phyloP scores from a whole-genome alignment of 2,113 vertebrate species.

The Eulacestoma nigropectus region DNA sequence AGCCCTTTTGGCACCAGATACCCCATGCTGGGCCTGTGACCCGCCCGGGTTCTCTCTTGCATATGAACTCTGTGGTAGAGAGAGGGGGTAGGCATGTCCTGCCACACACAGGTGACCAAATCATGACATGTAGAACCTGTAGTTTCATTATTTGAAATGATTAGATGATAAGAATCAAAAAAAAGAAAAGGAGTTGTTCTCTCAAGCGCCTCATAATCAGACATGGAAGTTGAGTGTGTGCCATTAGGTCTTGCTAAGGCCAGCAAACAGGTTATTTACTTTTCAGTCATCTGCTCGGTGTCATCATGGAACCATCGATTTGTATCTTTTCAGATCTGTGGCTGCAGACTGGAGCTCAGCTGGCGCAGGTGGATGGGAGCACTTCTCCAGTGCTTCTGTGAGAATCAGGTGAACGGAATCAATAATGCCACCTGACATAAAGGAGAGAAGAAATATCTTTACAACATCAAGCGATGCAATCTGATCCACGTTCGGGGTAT shows the following conservation, averaged over 20 bases:
- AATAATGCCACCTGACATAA: not conserved
- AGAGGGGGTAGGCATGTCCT: too few relatives aligned
- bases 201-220: not conserved
- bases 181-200: fast-evolving
- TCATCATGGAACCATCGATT: not conserved
- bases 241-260: not conserved
- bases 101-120: too few relatives aligned
- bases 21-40: too few relatives aligned
- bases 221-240: not conserved
- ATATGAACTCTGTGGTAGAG: too few relatives aligned
- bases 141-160: not conserved
- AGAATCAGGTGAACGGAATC: not conserved
- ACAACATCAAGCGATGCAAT: not conserved
- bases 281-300: not conserved
- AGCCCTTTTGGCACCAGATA: too few relatives aligned
- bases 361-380: not conserved
- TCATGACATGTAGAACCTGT: not conserved
- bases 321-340: not conserved
- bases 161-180: not conserved
- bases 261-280: not conserved
- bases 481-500: not conserved
- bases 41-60: too few relatives aligned
- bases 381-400: not conserved
- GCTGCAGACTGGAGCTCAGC: not conserved
- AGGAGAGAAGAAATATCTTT: not conserved